Evolutionary conservation across 1,140 invertebrate species (phyloP).

Genomic region (Ectropis grisescens): DNA sequence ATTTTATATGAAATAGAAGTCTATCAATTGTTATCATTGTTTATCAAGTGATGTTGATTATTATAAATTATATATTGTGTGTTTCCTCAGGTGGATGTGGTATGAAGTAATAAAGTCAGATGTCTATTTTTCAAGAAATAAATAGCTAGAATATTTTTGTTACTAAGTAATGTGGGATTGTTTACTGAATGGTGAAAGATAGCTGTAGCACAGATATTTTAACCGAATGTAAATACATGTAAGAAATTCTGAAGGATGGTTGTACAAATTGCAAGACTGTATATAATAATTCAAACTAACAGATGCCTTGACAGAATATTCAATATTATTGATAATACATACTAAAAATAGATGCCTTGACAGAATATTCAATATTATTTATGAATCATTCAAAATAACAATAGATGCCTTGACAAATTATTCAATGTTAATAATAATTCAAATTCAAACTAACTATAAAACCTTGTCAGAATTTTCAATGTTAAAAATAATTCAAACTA

Average conservation of each 20-base stretch:
- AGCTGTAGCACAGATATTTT: conserved; percentile 38
- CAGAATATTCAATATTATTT: too few species aligned
- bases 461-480: too few species aligned
- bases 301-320: conserved; percentile 11
- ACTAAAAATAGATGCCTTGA: too few species aligned
- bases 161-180: conserved; percentile 52
- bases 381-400: too few species aligned
- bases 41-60: conserved; percentile 65
- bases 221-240: conserved; percentile 42
- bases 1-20: conserved; percentile 58
- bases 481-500: too few species aligned
- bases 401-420: too few species aligned
- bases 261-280: conserved; percentile 65
- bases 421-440: too few species aligned
- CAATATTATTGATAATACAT: too few species aligned
- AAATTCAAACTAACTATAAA: too few species aligned
- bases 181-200: conserved; percentile 54
- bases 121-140: conserved; percentile 63
- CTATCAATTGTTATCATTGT: conserved; percentile 68
- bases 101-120: conserved; percentile 44
- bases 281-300: conserved; percentile 27
- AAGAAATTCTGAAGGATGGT: conserved; percentile 35
- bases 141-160: conserved; percentile 63
- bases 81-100: conserved; percentile 59
- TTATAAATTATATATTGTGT: conserved; percentile 62